Evolutionary conservation across 2,888 invertebrate genomes (phyloP).

Genomic region (Strigamia transsilvanica): DNA sequence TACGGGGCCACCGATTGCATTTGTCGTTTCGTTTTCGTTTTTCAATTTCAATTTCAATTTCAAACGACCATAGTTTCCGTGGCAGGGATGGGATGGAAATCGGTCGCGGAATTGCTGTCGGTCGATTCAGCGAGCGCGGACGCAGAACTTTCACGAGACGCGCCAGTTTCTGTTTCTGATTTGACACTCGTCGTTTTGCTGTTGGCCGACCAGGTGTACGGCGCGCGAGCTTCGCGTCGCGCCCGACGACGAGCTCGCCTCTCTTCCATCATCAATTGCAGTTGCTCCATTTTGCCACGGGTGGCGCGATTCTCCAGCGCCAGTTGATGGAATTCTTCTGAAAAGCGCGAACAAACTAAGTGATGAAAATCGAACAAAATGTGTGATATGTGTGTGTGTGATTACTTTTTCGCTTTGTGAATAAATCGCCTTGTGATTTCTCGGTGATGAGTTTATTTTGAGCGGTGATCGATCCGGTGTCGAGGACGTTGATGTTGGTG

Average conservation of each 20-base stretch:
- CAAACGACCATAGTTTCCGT: constrained; percentile 50
- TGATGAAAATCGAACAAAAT: no score
- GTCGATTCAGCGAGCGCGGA: not conserved
- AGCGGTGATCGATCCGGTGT: not conserved
- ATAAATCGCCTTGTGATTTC: not conserved
- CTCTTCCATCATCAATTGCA: constrained; percentile 89
- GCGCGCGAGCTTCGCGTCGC: constrained; percentile 72
- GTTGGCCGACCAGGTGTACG: constrained; percentile 60
- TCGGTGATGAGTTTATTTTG: not conserved
- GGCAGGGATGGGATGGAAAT: constrained; percentile 32
- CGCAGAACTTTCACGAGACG: not conserved
- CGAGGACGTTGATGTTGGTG: not conserved
- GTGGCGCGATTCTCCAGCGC: constrained; percentile 80
- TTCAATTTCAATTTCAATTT: no score
- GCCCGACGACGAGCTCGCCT: constrained; percentile 74
- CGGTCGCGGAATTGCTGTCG: constrained; percentile 18
- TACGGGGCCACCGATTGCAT: not conserved
- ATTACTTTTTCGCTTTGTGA: not conserved
- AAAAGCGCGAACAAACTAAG: no score
- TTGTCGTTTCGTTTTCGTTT: no score
- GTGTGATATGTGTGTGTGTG: no score
- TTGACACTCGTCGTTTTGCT: constrained; percentile 43
- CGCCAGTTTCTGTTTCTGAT: not conserved
- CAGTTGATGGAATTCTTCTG: constrained; percentile 63
- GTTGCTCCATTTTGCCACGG: constrained; percentile 84